phyloP scores from a whole-genome alignment of 1,140 invertebrate genomes.

The Rhynchophorus ferrugineus region DNA sequence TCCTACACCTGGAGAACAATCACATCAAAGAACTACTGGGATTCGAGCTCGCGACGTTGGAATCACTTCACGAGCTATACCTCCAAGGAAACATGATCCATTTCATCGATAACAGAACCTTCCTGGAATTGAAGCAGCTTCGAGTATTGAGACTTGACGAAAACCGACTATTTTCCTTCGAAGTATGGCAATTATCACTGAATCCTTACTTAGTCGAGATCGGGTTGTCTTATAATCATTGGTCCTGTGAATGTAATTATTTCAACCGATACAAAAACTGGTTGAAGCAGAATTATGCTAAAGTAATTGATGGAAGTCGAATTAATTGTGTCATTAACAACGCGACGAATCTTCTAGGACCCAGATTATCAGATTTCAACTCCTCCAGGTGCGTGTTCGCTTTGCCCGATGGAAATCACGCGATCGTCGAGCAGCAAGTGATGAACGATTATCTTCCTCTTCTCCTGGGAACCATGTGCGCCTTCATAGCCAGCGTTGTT shows the following conservation, averaged over 20 bases:
- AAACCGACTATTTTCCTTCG: constrained; percentile 72
- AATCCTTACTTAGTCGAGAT: constrained; percentile 75
- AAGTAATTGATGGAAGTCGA: constrained; percentile 61
- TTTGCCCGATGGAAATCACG: constrained; percentile 53
- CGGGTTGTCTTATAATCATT: constrained; percentile 74
- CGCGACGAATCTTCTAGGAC: constrained; percentile 51
- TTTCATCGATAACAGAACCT: constrained; percentile 78
- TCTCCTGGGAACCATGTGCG: constrained; percentile 63
- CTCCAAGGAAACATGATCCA: constrained; percentile 80
- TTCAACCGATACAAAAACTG: constrained; percentile 68
- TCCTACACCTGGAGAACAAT: constrained; percentile 82
- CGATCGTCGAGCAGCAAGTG: constrained; percentile 64
- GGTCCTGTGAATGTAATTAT: constrained; percentile 84
- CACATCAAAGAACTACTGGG: constrained; percentile 69
- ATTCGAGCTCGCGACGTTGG: constrained; percentile 75
- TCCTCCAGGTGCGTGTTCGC: constrained; percentile 59
- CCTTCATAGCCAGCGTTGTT: constrained; percentile 63
- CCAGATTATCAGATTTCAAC: constrained; percentile 58
- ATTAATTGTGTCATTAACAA: constrained; percentile 62
- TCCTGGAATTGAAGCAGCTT: constrained; percentile 68
- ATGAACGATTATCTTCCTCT: constrained; percentile 74
- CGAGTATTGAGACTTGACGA: constrained; percentile 78
- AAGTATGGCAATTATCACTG: constrained; percentile 64
- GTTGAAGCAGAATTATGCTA: constrained; percentile 62
- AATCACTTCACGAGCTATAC: constrained; percentile 75